A percentile compares a stretch with the other conserved stretches of the same genome.
Evolutionary conservation across 2,888 invertebrate genomes (phyloP).

Genomic region (Iphiclides podalirius): DNA sequence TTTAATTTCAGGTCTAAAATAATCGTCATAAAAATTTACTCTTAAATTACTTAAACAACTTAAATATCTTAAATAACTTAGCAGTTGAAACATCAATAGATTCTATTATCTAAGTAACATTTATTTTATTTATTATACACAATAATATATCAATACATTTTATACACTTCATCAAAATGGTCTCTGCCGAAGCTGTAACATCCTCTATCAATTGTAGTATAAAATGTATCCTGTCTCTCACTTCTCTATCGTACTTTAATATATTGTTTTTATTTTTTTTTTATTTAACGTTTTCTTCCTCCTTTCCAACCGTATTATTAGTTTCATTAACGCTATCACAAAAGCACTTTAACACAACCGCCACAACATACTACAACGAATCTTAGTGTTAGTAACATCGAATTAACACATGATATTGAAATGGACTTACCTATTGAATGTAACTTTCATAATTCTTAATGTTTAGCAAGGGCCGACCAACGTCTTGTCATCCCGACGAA

Average conservation of each 20-base stretch:
- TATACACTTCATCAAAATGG: too few relatives aligned
- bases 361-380: not conserved
- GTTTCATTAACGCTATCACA: slow-evolving; percentile 5
- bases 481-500: slow-evolving; percentile 87
- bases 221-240: not conserved
- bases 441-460: not conserved
- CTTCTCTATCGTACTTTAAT: slow-evolving; percentile 5
- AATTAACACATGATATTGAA: not conserved
- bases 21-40: too few relatives aligned
- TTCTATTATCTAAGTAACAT: too few relatives aligned
- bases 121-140: too few relatives aligned
- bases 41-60: too few relatives aligned
- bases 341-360: slow-evolving; percentile 5
- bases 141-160: too few relatives aligned
- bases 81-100: too few relatives aligned
- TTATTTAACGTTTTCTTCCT: not conserved
- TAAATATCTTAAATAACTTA: too few relatives aligned
- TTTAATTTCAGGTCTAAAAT: too few relatives aligned
- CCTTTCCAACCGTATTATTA: not conserved
- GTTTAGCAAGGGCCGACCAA: slow-evolving; percentile 84
- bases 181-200: slow-evolving; percentile 9
- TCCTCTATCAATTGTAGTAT: not conserved
- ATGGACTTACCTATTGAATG: not conserved
- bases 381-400: not conserved
- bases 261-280: not conserved